Percentiles rank a stretch among this genome's conserved stretches.
phyloP scores from a whole-genome alignment of 2,888 invertebrate species.

The Leptopilina drosophilae region DNA sequence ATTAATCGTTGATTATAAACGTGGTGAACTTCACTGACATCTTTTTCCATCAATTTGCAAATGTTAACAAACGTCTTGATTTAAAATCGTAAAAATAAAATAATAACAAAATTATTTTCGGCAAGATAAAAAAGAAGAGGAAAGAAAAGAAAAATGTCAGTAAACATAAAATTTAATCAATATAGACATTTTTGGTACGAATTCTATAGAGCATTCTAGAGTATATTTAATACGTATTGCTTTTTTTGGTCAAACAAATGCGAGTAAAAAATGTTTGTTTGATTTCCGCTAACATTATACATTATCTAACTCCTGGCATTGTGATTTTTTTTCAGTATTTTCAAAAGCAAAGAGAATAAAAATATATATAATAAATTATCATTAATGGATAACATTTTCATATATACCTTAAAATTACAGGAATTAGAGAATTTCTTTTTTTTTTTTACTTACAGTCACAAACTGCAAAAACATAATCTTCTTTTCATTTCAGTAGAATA shows the following conservation, averaged over 20 bases:
- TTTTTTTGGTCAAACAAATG: neutral
- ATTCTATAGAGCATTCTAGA: slow-evolving; percentile 1
- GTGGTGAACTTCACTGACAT: too few relatives aligned
- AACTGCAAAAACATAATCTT: too few relatives aligned
- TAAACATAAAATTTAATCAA: neutral
- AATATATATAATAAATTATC: too few relatives aligned
- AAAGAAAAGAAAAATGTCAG: slow-evolving; percentile 25
- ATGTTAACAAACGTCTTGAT: too few relatives aligned
- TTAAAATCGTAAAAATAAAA: too few relatives aligned
- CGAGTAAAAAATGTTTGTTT: slow-evolving; percentile 3
- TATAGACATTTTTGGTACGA: slow-evolving; percentile 3
- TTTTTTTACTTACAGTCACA: too few relatives aligned
- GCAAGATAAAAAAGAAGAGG: neutral
- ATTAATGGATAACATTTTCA: neutral
- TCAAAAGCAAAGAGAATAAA: neutral
- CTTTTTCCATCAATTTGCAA: too few relatives aligned
- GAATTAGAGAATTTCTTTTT: too few relatives aligned
- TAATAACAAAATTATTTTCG: neutral
- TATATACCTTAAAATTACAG: too few relatives aligned
- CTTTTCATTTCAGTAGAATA: neutral
- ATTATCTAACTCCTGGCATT: slow-evolving; percentile 9
- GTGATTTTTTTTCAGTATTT: neutral
- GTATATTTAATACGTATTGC: neutral
- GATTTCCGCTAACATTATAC: neutral
- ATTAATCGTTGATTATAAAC: too few relatives aligned